phyloP scores from a whole-genome alignment of 2,797 vertebrate species.

The Artibeus jamaicensis region DNA sequence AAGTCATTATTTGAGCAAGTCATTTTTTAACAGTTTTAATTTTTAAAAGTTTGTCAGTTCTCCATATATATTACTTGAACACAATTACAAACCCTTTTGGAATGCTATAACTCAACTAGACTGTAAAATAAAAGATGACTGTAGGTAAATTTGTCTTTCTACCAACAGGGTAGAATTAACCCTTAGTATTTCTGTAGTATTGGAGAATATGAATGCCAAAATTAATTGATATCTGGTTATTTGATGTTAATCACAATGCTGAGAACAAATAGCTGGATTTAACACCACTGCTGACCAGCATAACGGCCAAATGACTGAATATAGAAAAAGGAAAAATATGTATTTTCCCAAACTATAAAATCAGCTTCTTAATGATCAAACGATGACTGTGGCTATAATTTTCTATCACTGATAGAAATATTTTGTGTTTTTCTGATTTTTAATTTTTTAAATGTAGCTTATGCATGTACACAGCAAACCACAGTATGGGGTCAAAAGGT shows the following conservation, averaged over 20 bases:
- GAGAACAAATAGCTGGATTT: not conserved
- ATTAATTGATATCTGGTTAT: not conserved
- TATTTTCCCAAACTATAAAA: not conserved
- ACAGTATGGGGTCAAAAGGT: slow-evolving; percentile 97
- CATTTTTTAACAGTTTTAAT: slow-evolving; percentile 26
- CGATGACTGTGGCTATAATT: not conserved
- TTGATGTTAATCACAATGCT: not conserved
- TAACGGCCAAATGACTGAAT: not conserved
- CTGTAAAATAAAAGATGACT: not conserved
- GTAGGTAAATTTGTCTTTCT: not conserved
- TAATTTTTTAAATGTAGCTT: slow-evolving; percentile 83
- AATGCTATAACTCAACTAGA: not conserved
- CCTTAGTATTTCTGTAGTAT: not conserved
- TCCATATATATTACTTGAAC: not conserved
- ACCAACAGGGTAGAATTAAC: not conserved
- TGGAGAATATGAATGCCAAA: not conserved
- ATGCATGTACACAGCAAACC: slow-evolving; percentile 94
- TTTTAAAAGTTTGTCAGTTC: slow-evolving; percentile 1
- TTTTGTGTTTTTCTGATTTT: not conserved
- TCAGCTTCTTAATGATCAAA: slow-evolving; percentile 30
- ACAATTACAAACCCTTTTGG: not conserved
- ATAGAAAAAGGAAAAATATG: not conserved
- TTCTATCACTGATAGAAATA: not conserved
- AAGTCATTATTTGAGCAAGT: slow-evolving; percentile 43
- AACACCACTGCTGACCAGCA: not conserved